Conservation (phyloP, 2,113 vertebrate species). For the Poeciliopsis prolifica region DNA sequence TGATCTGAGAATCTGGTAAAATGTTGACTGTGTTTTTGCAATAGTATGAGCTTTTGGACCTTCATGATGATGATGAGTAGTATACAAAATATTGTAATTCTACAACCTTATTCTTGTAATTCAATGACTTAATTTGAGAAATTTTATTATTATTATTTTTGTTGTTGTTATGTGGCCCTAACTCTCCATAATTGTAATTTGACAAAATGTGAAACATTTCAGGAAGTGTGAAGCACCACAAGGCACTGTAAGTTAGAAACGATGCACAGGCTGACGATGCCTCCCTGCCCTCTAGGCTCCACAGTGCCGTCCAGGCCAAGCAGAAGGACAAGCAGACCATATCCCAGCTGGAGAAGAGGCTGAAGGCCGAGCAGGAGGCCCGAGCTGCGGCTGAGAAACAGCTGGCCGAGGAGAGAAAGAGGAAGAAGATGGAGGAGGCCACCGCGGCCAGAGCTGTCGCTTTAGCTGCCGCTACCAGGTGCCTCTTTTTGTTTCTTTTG, state of each 20-base stretch:
- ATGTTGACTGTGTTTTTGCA: too few species aligned
- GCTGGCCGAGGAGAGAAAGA: slow-evolving; percentile 95
- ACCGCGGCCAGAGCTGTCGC: slow-evolving; percentile 93
- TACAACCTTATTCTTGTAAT: too few species aligned
- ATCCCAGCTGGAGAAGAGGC: slow-evolving; percentile 95
- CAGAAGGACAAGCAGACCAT: slow-evolving; percentile 98
- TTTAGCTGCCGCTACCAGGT: slow-evolving; percentile 93
- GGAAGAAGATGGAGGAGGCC: slow-evolving; percentile 97
- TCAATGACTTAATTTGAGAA: too few species aligned
- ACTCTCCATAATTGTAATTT: too few species aligned
- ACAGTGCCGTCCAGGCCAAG: slow-evolving; percentile 95
- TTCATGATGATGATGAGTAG: too few species aligned
- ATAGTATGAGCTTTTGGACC: too few species aligned
- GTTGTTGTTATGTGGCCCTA: too few species aligned
- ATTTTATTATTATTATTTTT: too few species aligned
- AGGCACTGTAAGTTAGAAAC: neutral
- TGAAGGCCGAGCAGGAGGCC: slow-evolving; percentile 97
- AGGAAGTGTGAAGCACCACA: too few species aligned
- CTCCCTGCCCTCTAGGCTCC: slow-evolving; percentile 81
- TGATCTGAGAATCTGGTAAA: too few species aligned
- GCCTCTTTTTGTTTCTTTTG: slow-evolving; percentile 8
- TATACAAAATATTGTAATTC: too few species aligned
- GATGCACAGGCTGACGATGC: neutral
- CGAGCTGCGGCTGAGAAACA: slow-evolving; percentile 92
- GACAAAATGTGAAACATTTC: too few species aligned